Evolutionary conservation across 1,140 invertebrate genomes (phyloP), one percentile per base, ranked within the genome.

Genomic region (Cepaea nemoralis): DNA sequence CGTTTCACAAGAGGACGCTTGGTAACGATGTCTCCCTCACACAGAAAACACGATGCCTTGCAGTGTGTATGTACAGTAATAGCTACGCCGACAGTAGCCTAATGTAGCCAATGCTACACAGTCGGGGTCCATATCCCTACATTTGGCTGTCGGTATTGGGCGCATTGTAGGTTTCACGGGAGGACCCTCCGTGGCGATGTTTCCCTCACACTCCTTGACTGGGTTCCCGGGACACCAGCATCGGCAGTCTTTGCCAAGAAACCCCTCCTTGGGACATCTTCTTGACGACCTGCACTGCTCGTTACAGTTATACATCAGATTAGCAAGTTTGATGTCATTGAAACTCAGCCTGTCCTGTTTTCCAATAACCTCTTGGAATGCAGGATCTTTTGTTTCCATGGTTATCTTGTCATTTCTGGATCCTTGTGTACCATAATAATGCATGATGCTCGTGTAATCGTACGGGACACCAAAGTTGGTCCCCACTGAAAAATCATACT

Each of bases 391-490:
- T 0, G 87, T 87, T 22, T 76, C 24, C 22, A 88, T 86, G 10
- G 87, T 88, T n/a, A 75, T 48, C 40, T 50, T 10, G 5, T 84
- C 85, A 66, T 85, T 85, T 24, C 22, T 24, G 1, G 78, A 76
- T 69, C 85, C 85, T 2, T 74, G 48, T 82, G 83, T n/a, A 6
- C 70, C 39, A 5, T 86, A 97, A 90, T 99, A 99, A 88, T 99
- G 98, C 98, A 99, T 99, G 81, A 99, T 98, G 71, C 88, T 90
- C 14, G 50, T 40, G 85, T 98, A 99, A 90, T 99, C 98, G 87
- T 99, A 99, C 0, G 95, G 94, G 81, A 97, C 93, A 0, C 96
- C 96, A 39, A 98, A 92, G 0, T 97, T 97, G 86, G 99, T 96
- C 0, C 99, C 97, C 91, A 98, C 97, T 83, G 97, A 96, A 2